Evolutionary conservation across 2,888 invertebrate genomes (phyloP).

Genomic region (Drosophila flavopinicola): DNA sequence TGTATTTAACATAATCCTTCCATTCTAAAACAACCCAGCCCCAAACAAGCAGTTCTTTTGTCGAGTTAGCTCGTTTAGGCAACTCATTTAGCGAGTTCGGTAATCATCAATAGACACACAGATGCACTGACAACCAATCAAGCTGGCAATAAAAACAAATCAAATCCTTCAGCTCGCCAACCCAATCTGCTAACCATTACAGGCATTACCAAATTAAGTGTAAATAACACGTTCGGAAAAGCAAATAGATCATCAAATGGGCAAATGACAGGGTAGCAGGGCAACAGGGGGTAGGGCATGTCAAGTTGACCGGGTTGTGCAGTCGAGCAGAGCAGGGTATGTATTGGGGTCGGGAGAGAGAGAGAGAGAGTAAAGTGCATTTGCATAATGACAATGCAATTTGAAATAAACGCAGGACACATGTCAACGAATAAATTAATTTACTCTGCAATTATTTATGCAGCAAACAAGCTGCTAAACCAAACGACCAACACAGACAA

Average conservation of each 20-base stretch:
- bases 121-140: constrained; percentile 5
- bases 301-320: not conserved
- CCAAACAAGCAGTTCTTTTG: too few species aligned
- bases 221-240: constrained; percentile 79
- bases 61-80: not conserved
- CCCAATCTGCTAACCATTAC: constrained; percentile 43
- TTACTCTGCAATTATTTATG: constrained; percentile 82
- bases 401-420: constrained; percentile 76
- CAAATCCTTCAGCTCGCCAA: constrained; percentile 27
- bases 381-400: constrained; percentile 79
- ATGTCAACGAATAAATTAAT: constrained; percentile 84
- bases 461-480: constrained; percentile 59
- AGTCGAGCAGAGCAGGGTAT: not conserved
- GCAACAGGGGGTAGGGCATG: not conserved
- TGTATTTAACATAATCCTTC: too few species aligned
- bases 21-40: too few species aligned
- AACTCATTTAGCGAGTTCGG: not conserved
- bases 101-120: not conserved
- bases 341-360: not conserved
- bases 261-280: constrained; percentile 28
- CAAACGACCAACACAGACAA: constrained; percentile 6
- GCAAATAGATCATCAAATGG: constrained; percentile 74
- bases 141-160: constrained; percentile 36
- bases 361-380: constrained; percentile 55
- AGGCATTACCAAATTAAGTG: constrained; percentile 75